phyloP scores from a whole-genome alignment of 1,140 invertebrate genomes.

The Brachionus manjavacas region DNA sequence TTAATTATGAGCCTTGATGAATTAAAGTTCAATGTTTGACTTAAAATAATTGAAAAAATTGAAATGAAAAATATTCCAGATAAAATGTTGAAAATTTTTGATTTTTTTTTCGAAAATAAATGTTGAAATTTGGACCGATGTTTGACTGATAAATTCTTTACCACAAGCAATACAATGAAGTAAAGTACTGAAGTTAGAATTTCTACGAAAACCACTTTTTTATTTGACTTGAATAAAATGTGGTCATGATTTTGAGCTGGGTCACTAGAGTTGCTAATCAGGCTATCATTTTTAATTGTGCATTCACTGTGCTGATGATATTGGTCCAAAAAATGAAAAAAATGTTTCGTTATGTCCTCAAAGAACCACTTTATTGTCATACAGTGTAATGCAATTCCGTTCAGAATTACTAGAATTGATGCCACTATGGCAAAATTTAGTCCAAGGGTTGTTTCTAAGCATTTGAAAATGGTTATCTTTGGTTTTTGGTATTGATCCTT shows the following conservation, averaged over 20 bases:
- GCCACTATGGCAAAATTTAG: neutral
- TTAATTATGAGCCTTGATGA: neutral
- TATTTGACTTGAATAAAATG: neutral
- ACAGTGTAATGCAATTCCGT: neutral
- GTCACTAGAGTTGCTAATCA: neutral
- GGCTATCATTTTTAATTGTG: neutral
- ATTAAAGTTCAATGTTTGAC: neutral
- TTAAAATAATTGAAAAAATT: neutral
- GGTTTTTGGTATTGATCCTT: neutral
- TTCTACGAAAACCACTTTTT: neutral
- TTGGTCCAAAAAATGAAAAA: constrained; percentile 10
- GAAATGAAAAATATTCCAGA: neutral
- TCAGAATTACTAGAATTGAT: neutral
- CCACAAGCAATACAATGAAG: neutral
- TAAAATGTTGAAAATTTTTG: constrained; percentile 1
- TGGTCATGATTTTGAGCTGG: neutral
- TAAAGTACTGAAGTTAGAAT: neutral
- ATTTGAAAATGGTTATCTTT: neutral
- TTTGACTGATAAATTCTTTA: neutral
- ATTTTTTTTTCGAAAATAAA: neutral
- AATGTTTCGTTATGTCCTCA: neutral
- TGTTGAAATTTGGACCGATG: neutral
- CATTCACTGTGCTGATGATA: neutral
- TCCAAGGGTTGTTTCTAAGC: neutral
- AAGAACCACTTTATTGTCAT: constrained; percentile 15